Evolutionary conservation across 2,113 vertebrate genomes (phyloP), one percentile per base, ranked within the genome.

Genomic region (Sigmodon hispidus): DNA sequence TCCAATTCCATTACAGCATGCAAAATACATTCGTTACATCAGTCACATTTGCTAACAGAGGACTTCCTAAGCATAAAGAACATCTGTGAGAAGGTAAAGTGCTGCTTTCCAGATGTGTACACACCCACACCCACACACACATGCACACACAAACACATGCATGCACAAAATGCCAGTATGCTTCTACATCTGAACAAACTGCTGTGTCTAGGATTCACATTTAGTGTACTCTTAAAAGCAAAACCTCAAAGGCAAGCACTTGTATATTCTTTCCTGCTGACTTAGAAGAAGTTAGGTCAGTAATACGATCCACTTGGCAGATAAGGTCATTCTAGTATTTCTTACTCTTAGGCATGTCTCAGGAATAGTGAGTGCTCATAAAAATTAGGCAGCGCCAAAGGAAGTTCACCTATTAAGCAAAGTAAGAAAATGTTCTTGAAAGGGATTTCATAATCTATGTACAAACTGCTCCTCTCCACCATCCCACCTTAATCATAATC

Each of bases 51-150:
- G 36, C 90, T 79, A 90, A 76, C 72, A 83, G 77, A 73, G 88
- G 73, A 63, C 9, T 94, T 97, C 73, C 81, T 86, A 76, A 92
- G 96, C 92, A 59, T 0, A 69, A 61, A 69, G 90, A 72, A 81
- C 72, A 91, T 55, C 55, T 87, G 12, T 26, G 87, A 36, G 34
- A 55, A 69, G 36, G 5, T 67, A 19, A 91, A 87, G 50, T 70
- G 48, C 34, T 81, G 26, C 73, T 59, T 43, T 84, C n/a, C 57
- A 48, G 59, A 65, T 65, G 40, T 31, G 13, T 29, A 29, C 22
- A 50, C 34, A 22, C 10, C 45, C 8, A 89, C 12, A 5, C 36
- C 61, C n/a, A 65, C 70, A 13, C 15, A 1, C 45, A 55, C 75
- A 26, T 17, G 8, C 15, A 55, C 11, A 89, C 21, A 13, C 40